Conservation (phyloP, 2,888 invertebrate genomes). For the Diarsia dahlii region DNA sequence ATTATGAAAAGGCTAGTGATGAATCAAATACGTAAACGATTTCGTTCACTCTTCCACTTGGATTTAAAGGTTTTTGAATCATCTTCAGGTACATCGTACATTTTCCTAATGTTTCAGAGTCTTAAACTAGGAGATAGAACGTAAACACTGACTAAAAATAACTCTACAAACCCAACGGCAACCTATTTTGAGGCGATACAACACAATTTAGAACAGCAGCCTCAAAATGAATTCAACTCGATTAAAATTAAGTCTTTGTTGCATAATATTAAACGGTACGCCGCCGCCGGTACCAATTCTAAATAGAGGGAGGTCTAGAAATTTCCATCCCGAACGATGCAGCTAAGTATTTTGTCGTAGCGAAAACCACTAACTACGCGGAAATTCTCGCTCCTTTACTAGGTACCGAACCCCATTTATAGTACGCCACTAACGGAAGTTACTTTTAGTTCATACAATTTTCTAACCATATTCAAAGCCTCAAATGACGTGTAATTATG, state of each 20-base stretch:
- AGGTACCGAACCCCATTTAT: constrained; percentile 71
- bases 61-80: neutral
- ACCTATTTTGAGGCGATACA: neutral
- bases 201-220: constrained; percentile 16
- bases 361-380: constrained; percentile 78
- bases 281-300: constrained; percentile 17
- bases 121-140: neutral
- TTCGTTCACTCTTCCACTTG: neutral
- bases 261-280: constrained; percentile 50
- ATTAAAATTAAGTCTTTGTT: constrained; percentile 51
- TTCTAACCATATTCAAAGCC: constrained; percentile 70
- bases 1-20: neutral
- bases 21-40: neutral
- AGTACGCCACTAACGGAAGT: constrained; percentile 65
- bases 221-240: constrained; percentile 33
- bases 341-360: constrained; percentile 73
- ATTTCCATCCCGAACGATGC: constrained; percentile 56
- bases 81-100: neutral
- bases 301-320: constrained; percentile 54
- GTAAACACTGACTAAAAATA: neutral
- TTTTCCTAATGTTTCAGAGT: neutral
- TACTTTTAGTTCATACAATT: constrained; percentile 64
- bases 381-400: constrained; percentile 72
- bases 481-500: constrained; percentile 71
- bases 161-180: neutral